Evolutionary conservation across 2,888 invertebrate species (phyloP).

Genomic region (Deilephila porcellus): DNA sequence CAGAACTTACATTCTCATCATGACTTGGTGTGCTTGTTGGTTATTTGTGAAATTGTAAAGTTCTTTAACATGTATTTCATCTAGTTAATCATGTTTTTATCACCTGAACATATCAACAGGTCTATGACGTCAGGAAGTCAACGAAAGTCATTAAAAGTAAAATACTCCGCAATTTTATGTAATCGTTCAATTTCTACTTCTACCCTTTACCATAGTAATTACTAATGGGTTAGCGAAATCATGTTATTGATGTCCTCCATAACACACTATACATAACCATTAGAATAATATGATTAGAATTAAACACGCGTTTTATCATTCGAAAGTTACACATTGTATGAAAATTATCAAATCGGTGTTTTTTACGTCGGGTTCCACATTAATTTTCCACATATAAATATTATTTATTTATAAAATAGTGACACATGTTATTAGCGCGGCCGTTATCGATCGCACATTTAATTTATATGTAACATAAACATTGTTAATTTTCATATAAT

Average conservation of each 20-base stretch:
- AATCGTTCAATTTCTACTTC: neutral
- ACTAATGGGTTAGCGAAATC: neutral
- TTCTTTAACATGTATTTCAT: no score
- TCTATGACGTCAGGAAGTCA: no score
- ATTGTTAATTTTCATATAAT: constrained; percentile 72
- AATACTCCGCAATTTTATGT: neutral
- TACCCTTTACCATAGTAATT: neutral
- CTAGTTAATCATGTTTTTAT: no score
- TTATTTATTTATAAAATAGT: constrained; percentile 28
- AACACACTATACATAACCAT: neutral
- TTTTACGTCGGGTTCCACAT: constrained; percentile 1
- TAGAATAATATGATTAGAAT: neutral
- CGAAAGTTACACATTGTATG: constrained; percentile 19
- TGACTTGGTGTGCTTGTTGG: no score
- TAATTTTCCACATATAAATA: constrained; percentile 8
- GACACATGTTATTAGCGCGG: constrained; percentile 43
- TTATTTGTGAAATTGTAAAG: no score
- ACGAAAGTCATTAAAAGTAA: no score
- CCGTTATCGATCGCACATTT: constrained; percentile 60
- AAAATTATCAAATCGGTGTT: constrained; percentile 16
- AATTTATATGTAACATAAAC: constrained; percentile 61
- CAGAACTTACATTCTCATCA: no score
- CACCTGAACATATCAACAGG: no score
- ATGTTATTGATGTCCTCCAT: neutral
- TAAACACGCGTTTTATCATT: constrained; percentile 12